Base-by-base conservation (phyloP, 2,888 invertebrate genomes). In the Macrosiphum euphorbiae region DNA sequence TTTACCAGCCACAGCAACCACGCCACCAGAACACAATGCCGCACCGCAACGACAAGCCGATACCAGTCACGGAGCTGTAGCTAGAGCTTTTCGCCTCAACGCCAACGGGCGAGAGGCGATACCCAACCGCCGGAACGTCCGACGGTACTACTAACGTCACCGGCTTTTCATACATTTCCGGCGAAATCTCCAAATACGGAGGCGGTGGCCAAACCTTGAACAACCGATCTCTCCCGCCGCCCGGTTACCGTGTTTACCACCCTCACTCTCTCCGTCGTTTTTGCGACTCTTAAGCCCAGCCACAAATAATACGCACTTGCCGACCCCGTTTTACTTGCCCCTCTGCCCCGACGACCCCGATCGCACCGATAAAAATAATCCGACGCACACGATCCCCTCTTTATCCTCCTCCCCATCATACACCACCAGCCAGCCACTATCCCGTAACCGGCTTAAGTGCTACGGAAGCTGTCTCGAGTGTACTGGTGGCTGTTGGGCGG, bases 41-140 rank as follows among this genome's bases (percentile, higher is more conserved):
- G 24, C 90, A 94, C 95, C 95, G 96, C 95, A 96, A 96, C 87
- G 94, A 94, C 95, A 96, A 97, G 95, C 98, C 98, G 44, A 98
- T 98, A 95, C 98, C 98, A 95, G 98, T 98, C 95, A 98, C 98
- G 96, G 98, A 98, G 96, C 98, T 98, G 98, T 98, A 98, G 98
- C 98, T 98, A 98, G 98, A 98, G 97, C 98, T 98, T 96, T 98
- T 98, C 98, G 98, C 98, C 97, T 98, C 98, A 96, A 96, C 96
- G 96, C 96, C 96, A 95, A 95, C 97, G 97, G 96, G 97, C 96
- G 97, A 97, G 97, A 96, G 97, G 96, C 96, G 97, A 97, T 97
- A 96, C 95, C 96, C 97, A 96, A 94, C 94, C 92, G 87, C 94
- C 94, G 94, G 96, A 94, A 96, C 96, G 94, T 96, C 96, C 91